Conservation (phyloP, 2,113 vertebrate species). For the Xenopus borealis region DNA sequence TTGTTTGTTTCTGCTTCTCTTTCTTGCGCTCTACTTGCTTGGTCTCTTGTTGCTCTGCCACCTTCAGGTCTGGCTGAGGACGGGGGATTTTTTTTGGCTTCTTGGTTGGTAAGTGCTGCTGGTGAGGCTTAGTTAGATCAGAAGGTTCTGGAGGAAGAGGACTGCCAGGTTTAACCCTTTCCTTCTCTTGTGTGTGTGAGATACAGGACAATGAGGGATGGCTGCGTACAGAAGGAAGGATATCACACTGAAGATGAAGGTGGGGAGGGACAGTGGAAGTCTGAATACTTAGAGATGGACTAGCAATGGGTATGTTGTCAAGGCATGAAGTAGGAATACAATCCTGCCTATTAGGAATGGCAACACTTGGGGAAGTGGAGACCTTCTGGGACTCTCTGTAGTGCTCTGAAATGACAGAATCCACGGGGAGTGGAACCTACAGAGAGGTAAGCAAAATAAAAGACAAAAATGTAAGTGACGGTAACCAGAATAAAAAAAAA, state of each 20-base stretch:
- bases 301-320: constrained; percentile 38
- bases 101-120: constrained; percentile 5
- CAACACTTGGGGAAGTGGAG: background rate
- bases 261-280: constrained; percentile 50
- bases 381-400: background rate
- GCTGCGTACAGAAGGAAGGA: constrained; percentile 55
- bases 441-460: background rate
- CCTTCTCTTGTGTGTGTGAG: too few relatives aligned
- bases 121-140: background rate
- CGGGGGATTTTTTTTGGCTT: constrained; percentile 14
- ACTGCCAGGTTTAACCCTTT: background rate
- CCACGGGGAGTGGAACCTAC: background rate
- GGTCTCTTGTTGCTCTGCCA: background rate
- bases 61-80: background rate
- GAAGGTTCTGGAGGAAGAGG: constrained; percentile 13
- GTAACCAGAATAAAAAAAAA: too few relatives aligned
- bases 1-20: background rate
- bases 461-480: background rate
- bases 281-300: constrained; percentile 46
- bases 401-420: background rate
- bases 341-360: background rate
- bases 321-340: background rate
- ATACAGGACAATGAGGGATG: background rate
- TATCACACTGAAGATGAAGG: constrained; percentile 60
- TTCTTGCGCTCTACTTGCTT: background rate